A percentile compares a stretch with the other conserved stretches of the same genome.
These are phyloP conservation scores for Halocynthia roretzi DNA, from an alignment of 23 tunicate species.

Conservation along the genomic window DNA sequence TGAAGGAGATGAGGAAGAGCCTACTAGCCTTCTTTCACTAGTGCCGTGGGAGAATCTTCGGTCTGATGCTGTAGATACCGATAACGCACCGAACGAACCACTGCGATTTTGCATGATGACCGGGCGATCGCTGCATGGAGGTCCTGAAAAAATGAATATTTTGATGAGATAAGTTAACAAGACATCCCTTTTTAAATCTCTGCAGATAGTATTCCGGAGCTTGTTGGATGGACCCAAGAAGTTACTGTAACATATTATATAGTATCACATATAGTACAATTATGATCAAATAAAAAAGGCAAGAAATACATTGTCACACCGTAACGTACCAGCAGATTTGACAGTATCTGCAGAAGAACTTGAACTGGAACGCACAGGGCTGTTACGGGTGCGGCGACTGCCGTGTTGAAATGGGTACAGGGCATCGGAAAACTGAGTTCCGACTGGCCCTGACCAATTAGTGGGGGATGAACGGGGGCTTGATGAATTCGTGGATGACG, in stretches of 20 bases:
- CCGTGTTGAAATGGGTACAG: neutral
- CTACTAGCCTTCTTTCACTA: neutral
- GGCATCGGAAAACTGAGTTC: conserved; percentile 14
- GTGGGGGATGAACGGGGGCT: conserved; percentile 71
- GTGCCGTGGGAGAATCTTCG: neutral
- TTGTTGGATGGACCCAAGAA: too few relatives aligned
- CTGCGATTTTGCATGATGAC: conserved; percentile 47
- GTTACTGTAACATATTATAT: too few relatives aligned
- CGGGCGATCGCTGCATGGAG: conserved; percentile 37
- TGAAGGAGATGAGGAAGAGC: conserved; percentile 21
- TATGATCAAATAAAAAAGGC: too few relatives aligned
- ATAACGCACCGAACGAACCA: conserved; percentile 44
- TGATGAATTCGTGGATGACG: conserved; percentile 29
- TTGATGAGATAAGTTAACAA: neutral
- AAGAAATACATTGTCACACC: neutral
- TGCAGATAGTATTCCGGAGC: neutral
- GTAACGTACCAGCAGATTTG: conserved; percentile 30
- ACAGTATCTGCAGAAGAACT: conserved; percentile 70
- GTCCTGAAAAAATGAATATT: conserved; percentile 1
- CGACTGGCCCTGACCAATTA: conserved; percentile 36
- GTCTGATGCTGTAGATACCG: conserved; percentile 4
- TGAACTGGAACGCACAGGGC: conserved; percentile 45
- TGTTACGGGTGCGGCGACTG: neutral
- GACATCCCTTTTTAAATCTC: neutral
- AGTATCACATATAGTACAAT: neutral